These are phyloP conservation scores for Dusona sp. DNA, from an alignment of 2,888 invertebrate species.

Conservation along the genomic window DNA sequence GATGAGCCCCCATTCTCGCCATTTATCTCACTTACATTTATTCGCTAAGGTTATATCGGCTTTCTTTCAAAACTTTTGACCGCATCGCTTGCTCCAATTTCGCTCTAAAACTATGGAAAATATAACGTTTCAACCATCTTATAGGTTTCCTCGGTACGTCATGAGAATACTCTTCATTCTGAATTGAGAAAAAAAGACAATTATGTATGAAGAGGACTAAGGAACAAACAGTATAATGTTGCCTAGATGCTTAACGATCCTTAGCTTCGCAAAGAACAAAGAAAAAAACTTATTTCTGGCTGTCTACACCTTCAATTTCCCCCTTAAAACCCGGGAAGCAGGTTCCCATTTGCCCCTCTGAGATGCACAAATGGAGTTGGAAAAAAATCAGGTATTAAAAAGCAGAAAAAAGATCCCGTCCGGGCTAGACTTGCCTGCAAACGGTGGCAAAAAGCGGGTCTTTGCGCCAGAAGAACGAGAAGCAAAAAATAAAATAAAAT, in stretches of 20 bases:
- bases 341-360: not conserved
- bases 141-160: not conserved
- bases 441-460: slow-evolving; percentile 15
- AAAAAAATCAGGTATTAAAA: slow-evolving; percentile 36
- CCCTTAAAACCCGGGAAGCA: not conserved
- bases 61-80: slow-evolving; percentile 58
- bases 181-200: not conserved
- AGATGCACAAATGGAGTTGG: slow-evolving; percentile 3
- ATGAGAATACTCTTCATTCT: not conserved
- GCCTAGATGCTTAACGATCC: slow-evolving; percentile 3
- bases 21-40: slow-evolving; percentile 38
- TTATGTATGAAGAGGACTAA: not conserved
- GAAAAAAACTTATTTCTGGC: slow-evolving; percentile 3
- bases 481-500: slow-evolving; percentile 13
- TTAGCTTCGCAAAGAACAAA: slow-evolving; percentile 4
- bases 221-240: not conserved
- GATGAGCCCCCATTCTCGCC: slow-evolving; percentile 3
- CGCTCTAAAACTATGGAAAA: not conserved
- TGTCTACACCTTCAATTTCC: not conserved
- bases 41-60: slow-evolving; percentile 55
- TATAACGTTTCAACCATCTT: not conserved
- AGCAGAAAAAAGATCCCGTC: not conserved
- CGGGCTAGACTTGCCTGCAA: not conserved
- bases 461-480: slow-evolving; percentile 19
- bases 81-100: not conserved